Evolutionary conservation across 2,888 invertebrate species (phyloP), one percentile per base, ranked within the genome.

Genomic region (Deroplatys truncata): DNA sequence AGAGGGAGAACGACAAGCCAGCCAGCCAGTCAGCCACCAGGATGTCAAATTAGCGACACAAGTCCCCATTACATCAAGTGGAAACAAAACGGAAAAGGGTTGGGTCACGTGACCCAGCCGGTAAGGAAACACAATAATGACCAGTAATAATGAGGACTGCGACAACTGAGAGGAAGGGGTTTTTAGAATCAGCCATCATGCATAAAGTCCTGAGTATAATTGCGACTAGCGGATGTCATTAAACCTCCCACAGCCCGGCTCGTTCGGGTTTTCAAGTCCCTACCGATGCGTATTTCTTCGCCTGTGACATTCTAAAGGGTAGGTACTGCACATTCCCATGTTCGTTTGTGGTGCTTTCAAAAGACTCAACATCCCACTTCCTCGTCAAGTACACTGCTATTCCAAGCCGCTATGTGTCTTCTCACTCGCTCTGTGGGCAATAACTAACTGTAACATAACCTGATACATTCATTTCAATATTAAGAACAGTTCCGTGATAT

Each of bases 141-240:
- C 87, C 87, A 83, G 25, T 82, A 87, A 87, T 87, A 85, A 85
- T 49, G 35, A 83, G 25, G 87, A 83, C 87, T 10, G 20, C 28
- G 43, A 13, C 28, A 72, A 72, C 56, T 72, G 56, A 20, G 56
- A 72, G 56, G 56, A 87, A 83, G 85, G 87, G 83, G 87, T 87
- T 83, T 87, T 87, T 87, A 87, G 87, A 87, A 83, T 87, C 87
- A 83, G 87, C 87, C 87, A 87, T 87, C 87, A 87, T 87, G 87
- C 87, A 87, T 87, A 87, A 87, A 87, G 83, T 87, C 35, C 82
- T 28, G 82, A 83, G 31, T 87, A 83, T 87, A 87, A 87, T 87
- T 87, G 87, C 87, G 83, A 35, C 82, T n/a, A 31, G 29, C 87
- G 87, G 87, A 87, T 83, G 87, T 87, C 87, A 87, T 87, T 87